phyloP scores from a whole-genome alignment of 2,113 vertebrate species.

The Macaca fascicularis region T2T-MFA8v1.1 NC_088380.1:186852001-186852500 shows the following conservation, averaged over 20 bases:
- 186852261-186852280: conserved; percentile 21
- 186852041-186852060: background rate
- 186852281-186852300: background rate
- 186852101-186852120: background rate
- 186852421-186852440: conserved; percentile 51
- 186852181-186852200: background rate
- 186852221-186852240: background rate
- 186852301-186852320: conserved; percentile 42
- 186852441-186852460: conserved; percentile 27
- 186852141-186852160: background rate
- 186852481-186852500: conserved; percentile 4
- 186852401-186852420: conserved; percentile 23
- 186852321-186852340: conserved; percentile 14
- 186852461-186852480: conserved; percentile 24
- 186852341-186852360: background rate
- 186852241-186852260: background rate
- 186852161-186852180: background rate
- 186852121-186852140: background rate
- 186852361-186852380: background rate
- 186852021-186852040: no score
- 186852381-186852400: conserved; percentile 23
- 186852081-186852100: background rate
- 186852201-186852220: background rate
- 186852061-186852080: background rate
- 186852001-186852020: background rate